Evolutionary conservation across 2,888 invertebrate genomes (phyloP), one percentile per base, ranked within the genome.

Genomic region (Acleris sparsana): DNA sequence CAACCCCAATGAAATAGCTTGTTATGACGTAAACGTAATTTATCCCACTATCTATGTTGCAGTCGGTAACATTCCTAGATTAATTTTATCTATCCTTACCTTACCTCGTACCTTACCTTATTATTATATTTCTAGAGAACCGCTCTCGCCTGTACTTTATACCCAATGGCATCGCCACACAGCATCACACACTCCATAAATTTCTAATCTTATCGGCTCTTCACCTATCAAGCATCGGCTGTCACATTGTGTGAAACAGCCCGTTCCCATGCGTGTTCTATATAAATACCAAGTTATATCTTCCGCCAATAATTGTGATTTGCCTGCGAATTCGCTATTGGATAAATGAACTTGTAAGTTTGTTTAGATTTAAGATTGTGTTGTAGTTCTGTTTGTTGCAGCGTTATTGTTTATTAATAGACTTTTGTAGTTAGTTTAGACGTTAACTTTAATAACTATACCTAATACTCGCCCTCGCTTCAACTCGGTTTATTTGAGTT

Each of bases 181-280:
- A 55, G 43, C 55, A 43, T 55, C 20, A 43, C 55, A 55, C 13
- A 55, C 55, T 29, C 29, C 55, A 55, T 67, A 48, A 63, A 51
- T 67, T 67, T 67, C 67, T 67, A 67, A 63, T 67, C 67, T 63
- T 67, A 67, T 67, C 63, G 25, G 13, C 51, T n/a, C 25, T 18
- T 13, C 25, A 43, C 61, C 33, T 44, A 61, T 53, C 52, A 18
- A 25, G 5, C 44, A 52, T 43, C 48, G 48, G 39, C 17, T 53
- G 20, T 46, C 48, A 39, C 17, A 61, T 48, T 56, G 52, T 66
- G 61, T 57, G 60, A 63, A 53, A 22, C 60, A 18, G 17, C 49
- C 13, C 43, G 60, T 51, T 65, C 60, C 60, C 60, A 61, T 65
- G 60, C 60, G 60, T 56, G 60, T 53, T 56, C 55, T 33, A 65